phyloP scores from a whole-genome alignment of 2,113 vertebrate species.

The Apodemus sylvaticus region DNA sequence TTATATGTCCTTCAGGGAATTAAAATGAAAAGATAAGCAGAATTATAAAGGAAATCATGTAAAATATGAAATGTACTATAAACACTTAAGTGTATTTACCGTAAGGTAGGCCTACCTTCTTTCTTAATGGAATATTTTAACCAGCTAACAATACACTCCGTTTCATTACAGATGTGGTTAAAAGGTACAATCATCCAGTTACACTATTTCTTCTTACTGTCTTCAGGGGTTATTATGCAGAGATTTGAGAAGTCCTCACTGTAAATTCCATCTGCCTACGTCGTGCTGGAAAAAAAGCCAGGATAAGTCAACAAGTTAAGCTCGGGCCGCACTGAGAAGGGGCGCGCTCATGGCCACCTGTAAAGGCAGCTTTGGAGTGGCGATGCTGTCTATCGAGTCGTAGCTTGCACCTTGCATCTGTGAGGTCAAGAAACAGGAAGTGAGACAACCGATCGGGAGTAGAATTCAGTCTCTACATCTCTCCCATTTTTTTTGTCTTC shows the following conservation, averaged over 20 bases:
- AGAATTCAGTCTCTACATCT: neutral
- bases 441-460: neutral
- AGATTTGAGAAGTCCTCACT: neutral
- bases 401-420: neutral
- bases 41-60: slow-evolving; percentile 99
- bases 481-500: neutral
- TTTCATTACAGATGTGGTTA: slow-evolving; percentile 79
- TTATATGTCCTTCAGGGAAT: slow-evolving; percentile 92
- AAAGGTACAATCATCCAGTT: slow-evolving; percentile 66
- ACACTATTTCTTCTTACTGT: slow-evolving; percentile 70
- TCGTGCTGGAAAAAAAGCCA: neutral
- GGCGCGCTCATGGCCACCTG: neutral
- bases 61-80: slow-evolving; percentile 92
- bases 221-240: neutral
- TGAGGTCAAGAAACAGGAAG: neutral
- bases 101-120: slow-evolving; percentile 86
- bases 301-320: neutral
- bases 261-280: neutral
- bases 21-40: slow-evolving; percentile 97
- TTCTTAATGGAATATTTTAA: slow-evolving; percentile 87
- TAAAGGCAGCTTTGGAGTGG: neutral
- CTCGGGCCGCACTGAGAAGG: neutral
- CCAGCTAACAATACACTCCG: slow-evolving; percentile 82
- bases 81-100: slow-evolving; percentile 91
- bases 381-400: neutral